phyloP scores from a whole-genome alignment of 2,113 vertebrate genomes.

The Megalops atlanticus region DNA sequence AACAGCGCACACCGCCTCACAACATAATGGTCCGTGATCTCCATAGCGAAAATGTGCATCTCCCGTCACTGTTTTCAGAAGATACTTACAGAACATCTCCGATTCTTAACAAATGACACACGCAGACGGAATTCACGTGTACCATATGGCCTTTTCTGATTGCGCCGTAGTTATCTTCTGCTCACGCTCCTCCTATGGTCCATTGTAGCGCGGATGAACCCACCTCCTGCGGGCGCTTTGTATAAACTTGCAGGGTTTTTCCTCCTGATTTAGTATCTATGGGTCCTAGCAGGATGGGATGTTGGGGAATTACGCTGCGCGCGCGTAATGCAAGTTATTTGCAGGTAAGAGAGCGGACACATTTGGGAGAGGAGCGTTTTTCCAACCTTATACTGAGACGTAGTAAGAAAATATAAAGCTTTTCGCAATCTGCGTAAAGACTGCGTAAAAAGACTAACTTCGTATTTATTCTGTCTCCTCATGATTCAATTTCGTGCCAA shows the following conservation, averaged over 20 bases:
- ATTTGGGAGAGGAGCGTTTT: neutral
- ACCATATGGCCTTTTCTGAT: no score
- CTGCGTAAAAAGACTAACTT: neutral
- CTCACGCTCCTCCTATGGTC: neutral
- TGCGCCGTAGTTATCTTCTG: neutral
- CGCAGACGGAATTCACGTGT: no score
- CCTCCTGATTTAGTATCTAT: neutral
- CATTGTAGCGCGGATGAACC: neutral
- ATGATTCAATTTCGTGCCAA: neutral
- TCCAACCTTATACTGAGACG: neutral
- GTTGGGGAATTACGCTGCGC: neutral
- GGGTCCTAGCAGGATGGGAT: neutral
- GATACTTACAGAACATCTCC: no score
- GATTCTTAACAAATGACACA: no score
- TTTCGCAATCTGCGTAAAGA: neutral
- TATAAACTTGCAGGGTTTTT: conserved; percentile 20
- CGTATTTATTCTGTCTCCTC: neutral
- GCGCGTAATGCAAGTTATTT: neutral
- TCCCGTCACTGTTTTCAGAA: neutral
- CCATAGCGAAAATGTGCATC: neutral
- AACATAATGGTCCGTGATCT: neutral
- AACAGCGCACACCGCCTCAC: neutral
- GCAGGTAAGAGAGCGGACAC: neutral
- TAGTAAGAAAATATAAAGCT: neutral
- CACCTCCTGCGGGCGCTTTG: neutral